phyloP scores from a whole-genome alignment of 2,113 vertebrate species.

The Entomyzon cyanotis region DNA sequence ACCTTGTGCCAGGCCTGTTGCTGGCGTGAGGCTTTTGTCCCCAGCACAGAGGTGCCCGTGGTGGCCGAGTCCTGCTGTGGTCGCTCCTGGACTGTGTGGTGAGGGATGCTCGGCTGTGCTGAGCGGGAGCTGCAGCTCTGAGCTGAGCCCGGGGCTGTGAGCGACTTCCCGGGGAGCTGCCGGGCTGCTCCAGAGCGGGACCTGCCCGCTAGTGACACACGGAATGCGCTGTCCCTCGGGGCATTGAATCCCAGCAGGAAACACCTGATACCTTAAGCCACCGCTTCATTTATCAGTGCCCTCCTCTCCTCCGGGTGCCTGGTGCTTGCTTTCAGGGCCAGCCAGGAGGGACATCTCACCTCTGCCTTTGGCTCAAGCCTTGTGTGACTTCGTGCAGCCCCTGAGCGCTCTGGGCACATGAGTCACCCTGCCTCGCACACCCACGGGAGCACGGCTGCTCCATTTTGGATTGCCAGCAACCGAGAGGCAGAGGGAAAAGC shows the following conservation, averaged over 20 bases:
- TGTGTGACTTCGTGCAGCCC: not conserved
- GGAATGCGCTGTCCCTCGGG: rapidly evolving
- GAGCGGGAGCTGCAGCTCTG: rapidly evolving
- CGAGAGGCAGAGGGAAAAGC: not conserved
- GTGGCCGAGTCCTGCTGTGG: not conserved
- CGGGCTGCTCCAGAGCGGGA: not conserved
- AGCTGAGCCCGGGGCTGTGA: rapidly evolving
- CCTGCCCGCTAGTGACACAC: rapidly evolving
- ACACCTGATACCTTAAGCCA: not conserved
- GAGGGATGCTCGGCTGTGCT: not conserved
- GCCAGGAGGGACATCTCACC: not conserved
- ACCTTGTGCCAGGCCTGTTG: rapidly evolving
- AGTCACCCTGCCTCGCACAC: not conserved
- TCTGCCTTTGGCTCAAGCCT: not conserved
- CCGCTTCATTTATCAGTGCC: not conserved
- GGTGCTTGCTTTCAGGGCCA: not conserved
- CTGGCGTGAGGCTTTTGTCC: not conserved
- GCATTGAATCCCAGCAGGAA: conserved; percentile 8
- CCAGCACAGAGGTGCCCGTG: rapidly evolving
- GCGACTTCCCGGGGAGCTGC: not conserved
- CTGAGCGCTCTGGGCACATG: not conserved
- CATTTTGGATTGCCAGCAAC: not conserved
- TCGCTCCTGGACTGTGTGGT: rapidly evolving
- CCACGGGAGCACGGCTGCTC: not conserved
- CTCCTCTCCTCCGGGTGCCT: not conserved